A percentile compares a stretch with the other conserved stretches of the same genome.
These are phyloP conservation scores for Stomatorhinus ivindoensis DNA, from an alignment of 2,113 vertebrate species.

Conservation along the genomic window DNA sequence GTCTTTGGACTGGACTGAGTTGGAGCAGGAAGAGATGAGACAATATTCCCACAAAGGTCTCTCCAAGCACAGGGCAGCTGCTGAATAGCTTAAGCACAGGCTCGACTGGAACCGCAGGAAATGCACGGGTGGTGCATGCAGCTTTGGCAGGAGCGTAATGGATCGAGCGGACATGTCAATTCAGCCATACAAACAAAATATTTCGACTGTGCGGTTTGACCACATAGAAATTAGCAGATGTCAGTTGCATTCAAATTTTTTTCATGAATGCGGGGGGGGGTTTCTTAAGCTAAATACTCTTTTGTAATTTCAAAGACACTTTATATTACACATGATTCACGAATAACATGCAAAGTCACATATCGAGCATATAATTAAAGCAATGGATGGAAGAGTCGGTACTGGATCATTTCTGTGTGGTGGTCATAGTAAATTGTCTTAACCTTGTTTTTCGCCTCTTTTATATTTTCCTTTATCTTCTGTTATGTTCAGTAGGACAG, in stretches of 20 bases:
- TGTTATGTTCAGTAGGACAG: background rate
- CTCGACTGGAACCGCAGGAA: conserved; percentile 41
- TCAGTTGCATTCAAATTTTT: conserved; percentile 37
- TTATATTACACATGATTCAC: background rate
- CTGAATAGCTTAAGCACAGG: conserved; percentile 53
- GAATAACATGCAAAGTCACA: background rate
- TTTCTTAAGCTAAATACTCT: background rate
- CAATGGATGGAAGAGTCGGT: background rate
- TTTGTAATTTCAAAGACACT: background rate
- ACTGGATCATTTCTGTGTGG: background rate
- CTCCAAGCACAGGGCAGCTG: conserved; percentile 53
- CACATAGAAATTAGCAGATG: conserved; percentile 46
- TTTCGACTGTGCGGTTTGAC: conserved; percentile 38
- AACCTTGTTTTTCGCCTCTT: background rate
- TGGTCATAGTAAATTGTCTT: background rate
- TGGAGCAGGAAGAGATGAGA: background rate
- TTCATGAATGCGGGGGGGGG: background rate
- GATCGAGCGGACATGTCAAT: conserved; percentile 53
- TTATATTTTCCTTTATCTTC: background rate
- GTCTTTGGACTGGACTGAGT: background rate
- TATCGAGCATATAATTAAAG: background rate
- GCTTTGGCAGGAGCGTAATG: conserved; percentile 52
- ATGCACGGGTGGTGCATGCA: conserved; percentile 45
- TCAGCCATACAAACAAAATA: conserved; percentile 56
- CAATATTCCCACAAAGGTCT: background rate